Base-by-base conservation (phyloP, 1,140 invertebrate genomes). In the Leguminivora glycinivorella region DNA sequence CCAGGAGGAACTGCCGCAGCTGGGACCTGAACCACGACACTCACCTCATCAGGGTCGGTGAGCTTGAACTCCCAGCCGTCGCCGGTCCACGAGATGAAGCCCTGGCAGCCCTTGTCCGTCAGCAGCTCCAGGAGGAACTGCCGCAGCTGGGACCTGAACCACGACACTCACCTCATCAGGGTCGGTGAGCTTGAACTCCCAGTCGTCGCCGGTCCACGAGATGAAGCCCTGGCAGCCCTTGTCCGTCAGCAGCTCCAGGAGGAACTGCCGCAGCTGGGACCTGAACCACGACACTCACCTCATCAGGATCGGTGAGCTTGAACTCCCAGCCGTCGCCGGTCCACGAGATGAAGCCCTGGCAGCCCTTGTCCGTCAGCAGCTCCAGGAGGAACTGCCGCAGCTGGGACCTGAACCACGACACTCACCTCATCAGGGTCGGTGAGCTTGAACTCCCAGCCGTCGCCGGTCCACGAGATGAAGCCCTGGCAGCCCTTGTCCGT, bases 1-100 rank as follows among this genome's bases (percentile, higher is more conserved):
- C 98, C 69, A 99, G 92, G 43, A 99, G 93, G 92, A 99, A 99
- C 92, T 99, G 98, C 98, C 98, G 99, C 78, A 99, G 92, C 84
- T 98, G 4, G 97, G 97, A 10, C 97, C 97, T 70, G 97, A 98
- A 73, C 97, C 97, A 43, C 26, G 38, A 31, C 29, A 69, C 26
- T 72, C 79, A 94, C 93, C 93, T 99, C 98, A 92, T 99, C 98
- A 0, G 98, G 98, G 91, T 99, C 98, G 10, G 98, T 98, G 14
- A 99, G 93, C 89, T 99, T 99, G 92, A 99, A 99, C 91, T 99
- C 98, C 98, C 98, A 99, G 60, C 98, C 98, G 87, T 99, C 98
- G 38, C 98, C 98, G 4, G 98, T 99, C 98, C 98, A 99, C 71
- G 97, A 97, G 82, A 99, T 99, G 87, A 99, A 99, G 24, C 95